These are phyloP conservation scores for Acrobasis consociella DNA, from an alignment of 2,888 invertebrate species.

Conservation along the genomic window DNA sequence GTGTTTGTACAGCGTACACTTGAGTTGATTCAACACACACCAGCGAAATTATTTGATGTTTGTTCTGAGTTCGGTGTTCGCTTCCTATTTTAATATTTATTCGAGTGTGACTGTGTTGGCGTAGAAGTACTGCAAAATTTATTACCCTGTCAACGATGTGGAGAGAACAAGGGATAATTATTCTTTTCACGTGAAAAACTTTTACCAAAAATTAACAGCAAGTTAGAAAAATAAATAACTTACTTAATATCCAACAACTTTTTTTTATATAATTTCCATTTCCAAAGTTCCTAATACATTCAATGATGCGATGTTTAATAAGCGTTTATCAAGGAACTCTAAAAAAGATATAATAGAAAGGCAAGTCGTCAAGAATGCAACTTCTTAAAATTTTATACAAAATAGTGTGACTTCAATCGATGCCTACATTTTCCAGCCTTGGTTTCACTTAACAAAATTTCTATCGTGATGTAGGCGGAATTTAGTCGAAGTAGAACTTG, in stretches of 20 bases:
- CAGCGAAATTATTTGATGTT: slow-evolving; percentile 7
- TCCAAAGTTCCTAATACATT: too few species aligned
- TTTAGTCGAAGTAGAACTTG: slow-evolving; percentile 3
- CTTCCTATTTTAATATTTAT: slow-evolving; percentile 14
- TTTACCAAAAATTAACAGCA: too few species aligned
- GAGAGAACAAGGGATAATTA: too few species aligned
- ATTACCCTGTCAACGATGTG: background rate
- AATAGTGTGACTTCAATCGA: background rate
- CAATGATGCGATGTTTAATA: too few species aligned
- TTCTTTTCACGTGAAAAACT: too few species aligned
- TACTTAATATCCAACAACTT: too few species aligned
- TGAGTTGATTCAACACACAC: slow-evolving; percentile 8
- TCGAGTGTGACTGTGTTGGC: background rate
- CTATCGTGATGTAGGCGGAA: slow-evolving; percentile 2
- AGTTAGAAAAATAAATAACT: too few species aligned
- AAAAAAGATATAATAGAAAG: too few species aligned
- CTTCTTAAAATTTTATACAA: background rate
- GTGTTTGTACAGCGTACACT: background rate
- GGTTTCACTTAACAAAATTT: background rate
- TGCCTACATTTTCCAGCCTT: background rate
- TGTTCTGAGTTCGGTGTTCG: background rate
- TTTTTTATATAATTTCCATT: too few species aligned
- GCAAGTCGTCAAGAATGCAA: too few species aligned
- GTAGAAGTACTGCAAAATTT: background rate
- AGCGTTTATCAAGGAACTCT: too few species aligned